Evolutionary conservation across 2,888 invertebrate genomes (phyloP), one percentile per base, ranked within the genome.

Genomic region (Lasius fuliginosus): DNA sequence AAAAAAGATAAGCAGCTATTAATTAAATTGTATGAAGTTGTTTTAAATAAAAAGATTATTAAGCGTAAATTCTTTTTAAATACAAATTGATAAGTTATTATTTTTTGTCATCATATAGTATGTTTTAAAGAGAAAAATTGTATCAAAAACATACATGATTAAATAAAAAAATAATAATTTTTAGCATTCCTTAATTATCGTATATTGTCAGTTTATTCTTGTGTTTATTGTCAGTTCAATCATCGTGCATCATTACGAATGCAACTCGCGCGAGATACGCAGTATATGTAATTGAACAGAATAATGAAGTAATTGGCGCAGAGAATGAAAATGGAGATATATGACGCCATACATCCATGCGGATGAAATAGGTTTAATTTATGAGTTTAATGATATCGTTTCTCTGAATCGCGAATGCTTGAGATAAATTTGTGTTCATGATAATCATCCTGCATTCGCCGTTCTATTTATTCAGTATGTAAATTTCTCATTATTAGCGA

Each of bases 271-370:
- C 60, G 60, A 71, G 79, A 69, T 69, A 79, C 79, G 79, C 42
- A 79, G 71, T 79, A 42, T 18, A 79, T 30, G 79, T 79, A 79
- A 79, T 79, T 79, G 79, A 79, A 79, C 79, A 33, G 79, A 71
- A 71, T 79, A 79, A 71, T 71, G 69, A 46, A 79, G 60, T 79
- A 79, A 79, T 79, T 79, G 79, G 49, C 58, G 6, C 79, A 15
- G 42, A 23, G 73, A 79, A 71, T 79, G 71, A 46, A 79, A 79
- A 79, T 46, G 23, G 58, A 36, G 71, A 71, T 79, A 79, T 42
- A 79, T 71, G 79, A 79, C 71, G 79, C 73, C 73, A 46, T 79
- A 69, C 71, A 33, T 71, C 53, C 56, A 69, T 36, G 42, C 49
- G 23, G 12, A 79, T 79, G 60, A 79, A 79, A 60, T 71, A 79